Evolutionary conservation across 2,888 invertebrate species (phyloP), one percentile per base, ranked within the genome.

Genomic region (Spodoptera littoralis): DNA sequence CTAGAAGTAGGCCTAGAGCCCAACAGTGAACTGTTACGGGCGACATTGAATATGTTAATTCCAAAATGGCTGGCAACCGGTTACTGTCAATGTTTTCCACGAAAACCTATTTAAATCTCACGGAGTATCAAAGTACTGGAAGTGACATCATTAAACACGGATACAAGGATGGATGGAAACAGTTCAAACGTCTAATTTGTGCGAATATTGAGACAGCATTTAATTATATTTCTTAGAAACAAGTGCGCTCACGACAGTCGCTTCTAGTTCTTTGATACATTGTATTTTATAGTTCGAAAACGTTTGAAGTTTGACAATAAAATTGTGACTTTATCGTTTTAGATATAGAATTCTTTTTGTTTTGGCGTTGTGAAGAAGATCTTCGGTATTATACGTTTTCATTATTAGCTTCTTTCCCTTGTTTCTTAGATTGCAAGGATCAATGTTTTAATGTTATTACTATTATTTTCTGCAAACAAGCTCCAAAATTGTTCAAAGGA

Each of bases 111-210:
- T 83, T 77, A 70, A 77, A 73, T 77, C 43, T 3, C 62, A 45
- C 30, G 1, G 73, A 81, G 80, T 82, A 80, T 79, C 76, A 81
- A 81, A 84, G 82, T 66, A 59, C 60, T 60, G 81, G 83, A 84
- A 82, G 82, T 83, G 77, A 82, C 81, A 73, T 73, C 67, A 79
- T 82, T 82, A 78, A 42, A 30, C 42, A 36, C 41, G 59, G 63
- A 63, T 45, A 45, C 41, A 53, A 12, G 68, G 47, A 53, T 41
- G 46, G 36, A 6, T 53, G 36, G 41, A 62, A 30, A 12, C 3
- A 27, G 13, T 18, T 12, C 27, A 50, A 56, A 46, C 18, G 13
- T 57, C 30, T n/a, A 45, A 57, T 57, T 22, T 65, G 22, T 24
- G 11, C 4, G 11, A 45, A 47, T n/a, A 18, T 13, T 44, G 44